A percentile compares a stretch with the other conserved stretches of the same genome.
phyloP scores from a whole-genome alignment of 2,797 vertebrate species.

The Diplodus puntazzo region DNA sequence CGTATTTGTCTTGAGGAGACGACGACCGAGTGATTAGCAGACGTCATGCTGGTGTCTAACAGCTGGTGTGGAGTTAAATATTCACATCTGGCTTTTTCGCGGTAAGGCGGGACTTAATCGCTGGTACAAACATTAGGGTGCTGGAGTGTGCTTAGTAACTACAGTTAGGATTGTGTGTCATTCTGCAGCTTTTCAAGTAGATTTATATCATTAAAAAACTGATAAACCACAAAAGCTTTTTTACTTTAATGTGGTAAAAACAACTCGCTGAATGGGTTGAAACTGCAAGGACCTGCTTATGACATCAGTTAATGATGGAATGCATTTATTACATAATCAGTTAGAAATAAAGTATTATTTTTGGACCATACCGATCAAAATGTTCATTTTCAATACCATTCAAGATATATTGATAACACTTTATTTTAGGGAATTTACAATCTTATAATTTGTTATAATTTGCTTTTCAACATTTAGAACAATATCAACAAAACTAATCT shows the following conservation, averaged over 20 bases:
- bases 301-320: not conserved
- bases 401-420: not conserved
- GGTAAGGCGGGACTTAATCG: not conserved
- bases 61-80: slow-evolving; percentile 27
- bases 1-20: not conserved
- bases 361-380: not conserved
- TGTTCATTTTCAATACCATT: slow-evolving; percentile 35
- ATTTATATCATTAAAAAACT: slow-evolving; percentile 1
- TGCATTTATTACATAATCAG: not conserved
- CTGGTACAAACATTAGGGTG: not conserved
- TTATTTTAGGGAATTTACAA: too few species aligned
- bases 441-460: too few species aligned
- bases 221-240: not conserved
- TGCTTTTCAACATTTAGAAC: too few species aligned
- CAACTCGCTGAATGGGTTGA: slow-evolving; percentile 9
- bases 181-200: slow-evolving; percentile 4
- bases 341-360: not conserved
- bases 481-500: too few species aligned
- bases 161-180: not conserved
- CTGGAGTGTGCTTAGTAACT: not conserved
- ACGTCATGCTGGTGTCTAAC: slow-evolving; percentile 6
- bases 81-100: slow-evolving; percentile 20
- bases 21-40: not conserved
- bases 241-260: slow-evolving; percentile 6
- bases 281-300: not conserved